Conservation (phyloP, 2,888 invertebrate genomes). For the Acleris holmiana region DNA sequence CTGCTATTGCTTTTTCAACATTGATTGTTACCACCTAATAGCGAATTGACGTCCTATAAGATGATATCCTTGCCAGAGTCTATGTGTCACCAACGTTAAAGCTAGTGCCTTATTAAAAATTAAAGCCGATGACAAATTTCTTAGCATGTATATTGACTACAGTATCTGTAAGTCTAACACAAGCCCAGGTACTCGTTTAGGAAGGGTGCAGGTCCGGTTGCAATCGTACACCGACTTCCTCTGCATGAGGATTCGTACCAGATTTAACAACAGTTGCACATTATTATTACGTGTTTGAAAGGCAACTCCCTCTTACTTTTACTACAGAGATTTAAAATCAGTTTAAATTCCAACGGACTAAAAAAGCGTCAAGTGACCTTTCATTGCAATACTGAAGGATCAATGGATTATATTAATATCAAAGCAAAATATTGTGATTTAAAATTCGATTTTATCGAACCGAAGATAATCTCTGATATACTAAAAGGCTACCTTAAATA, state of each 20-base stretch:
- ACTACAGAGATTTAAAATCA: conserved; percentile 5
- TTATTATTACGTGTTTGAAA: conserved; percentile 18
- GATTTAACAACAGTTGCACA: conserved; percentile 7
- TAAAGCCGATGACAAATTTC: too few species aligned
- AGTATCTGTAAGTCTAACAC: too few species aligned
- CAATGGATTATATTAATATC: conserved; percentile 19
- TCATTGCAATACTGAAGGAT: background rate
- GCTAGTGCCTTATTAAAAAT: too few species aligned
- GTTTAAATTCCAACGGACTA: conserved; percentile 2
- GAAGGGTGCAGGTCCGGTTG: conserved; percentile 74
- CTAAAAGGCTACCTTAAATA: conserved; percentile 57
- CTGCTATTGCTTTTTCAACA: too few species aligned
- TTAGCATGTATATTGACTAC: too few species aligned
- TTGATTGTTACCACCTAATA: too few species aligned
- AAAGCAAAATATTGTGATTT: conserved; percentile 37
- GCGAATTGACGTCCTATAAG: too few species aligned
- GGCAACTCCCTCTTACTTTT: background rate
- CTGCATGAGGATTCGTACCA: conserved; percentile 38
- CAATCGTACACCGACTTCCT: conserved; percentile 79
- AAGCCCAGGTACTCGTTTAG: conserved; percentile 34
- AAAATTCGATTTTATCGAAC: conserved; percentile 47
- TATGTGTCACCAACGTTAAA: too few species aligned
- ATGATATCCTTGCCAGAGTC: too few species aligned
- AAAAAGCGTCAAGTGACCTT: conserved; percentile 11
- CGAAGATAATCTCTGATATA: conserved; percentile 64